Percentiles rank a stretch among this genome's conserved stretches.
Conservation (phyloP, 1,140 invertebrate genomes). For the Apis dorsata region DNA sequence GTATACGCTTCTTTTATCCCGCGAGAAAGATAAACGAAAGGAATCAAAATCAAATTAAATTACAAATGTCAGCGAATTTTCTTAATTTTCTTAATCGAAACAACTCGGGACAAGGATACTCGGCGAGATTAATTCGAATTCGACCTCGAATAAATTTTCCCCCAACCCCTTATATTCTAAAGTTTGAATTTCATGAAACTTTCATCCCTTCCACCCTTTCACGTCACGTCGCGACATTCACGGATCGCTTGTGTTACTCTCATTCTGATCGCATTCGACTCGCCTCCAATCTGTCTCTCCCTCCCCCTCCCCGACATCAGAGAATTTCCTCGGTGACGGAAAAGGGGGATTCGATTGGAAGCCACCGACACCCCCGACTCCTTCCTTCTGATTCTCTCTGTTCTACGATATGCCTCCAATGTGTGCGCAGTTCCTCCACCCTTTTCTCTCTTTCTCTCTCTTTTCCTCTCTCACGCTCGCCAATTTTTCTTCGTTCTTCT, state of each 20-base stretch:
- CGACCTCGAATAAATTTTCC: neutral
- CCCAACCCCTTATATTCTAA: too few species aligned
- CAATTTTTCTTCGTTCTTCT: neutral
- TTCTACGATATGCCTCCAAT: neutral
- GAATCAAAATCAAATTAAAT: too few species aligned
- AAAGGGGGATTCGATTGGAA: slow-evolving; percentile 35
- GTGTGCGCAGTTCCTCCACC: neutral
- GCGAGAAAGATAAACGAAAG: too few species aligned
- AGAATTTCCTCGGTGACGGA: slow-evolving; percentile 12
- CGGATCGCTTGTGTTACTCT: slow-evolving; percentile 29
- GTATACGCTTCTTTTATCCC: too few species aligned
- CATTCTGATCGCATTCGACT: slow-evolving; percentile 29
- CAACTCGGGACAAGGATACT: too few species aligned
- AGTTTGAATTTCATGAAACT: slow-evolving; percentile 20
- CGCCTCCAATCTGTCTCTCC: slow-evolving; percentile 21
- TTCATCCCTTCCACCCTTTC: neutral
- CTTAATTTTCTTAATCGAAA: too few species aligned
- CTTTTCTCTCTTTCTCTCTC: too few species aligned
- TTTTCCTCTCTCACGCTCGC: neutral
- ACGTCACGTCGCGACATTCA: neutral
- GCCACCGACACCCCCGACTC: slow-evolving; percentile 4
- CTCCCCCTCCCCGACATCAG: neutral
- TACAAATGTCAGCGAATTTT: too few species aligned
- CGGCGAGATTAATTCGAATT: too few species aligned
- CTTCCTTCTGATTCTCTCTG: neutral